These are phyloP conservation scores for Nasonia longicornis DNA, from an alignment of 1,140 invertebrate genomes.

Conservation along the genomic window DNA sequence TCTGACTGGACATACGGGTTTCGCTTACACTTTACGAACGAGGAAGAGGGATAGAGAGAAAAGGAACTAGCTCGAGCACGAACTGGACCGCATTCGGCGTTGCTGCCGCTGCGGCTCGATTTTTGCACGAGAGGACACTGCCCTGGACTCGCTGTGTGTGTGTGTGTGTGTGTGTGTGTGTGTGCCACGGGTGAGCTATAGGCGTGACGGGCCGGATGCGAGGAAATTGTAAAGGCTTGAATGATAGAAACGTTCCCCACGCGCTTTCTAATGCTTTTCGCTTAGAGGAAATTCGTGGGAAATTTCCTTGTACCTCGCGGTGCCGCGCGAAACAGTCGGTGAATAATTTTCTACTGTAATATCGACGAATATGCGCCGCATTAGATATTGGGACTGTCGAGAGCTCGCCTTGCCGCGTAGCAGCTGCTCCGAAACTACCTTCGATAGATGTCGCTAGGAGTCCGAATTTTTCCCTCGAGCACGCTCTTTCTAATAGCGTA, in stretches of 20 bases:
- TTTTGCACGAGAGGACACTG: not conserved
- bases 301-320: no score
- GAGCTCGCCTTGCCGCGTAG: no score
- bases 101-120: not conserved
- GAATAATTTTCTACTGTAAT: no score
- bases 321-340: not conserved
- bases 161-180: not conserved
- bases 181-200: no score
- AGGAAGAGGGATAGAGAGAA: not conserved
- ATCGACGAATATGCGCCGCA: no score
- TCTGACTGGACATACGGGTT: constrained; percentile 57
- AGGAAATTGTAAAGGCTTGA: not conserved
- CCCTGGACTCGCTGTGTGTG: not conserved
- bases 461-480: not conserved
- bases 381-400: no score
- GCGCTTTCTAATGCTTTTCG: not conserved
- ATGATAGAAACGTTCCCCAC: not conserved
- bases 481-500: no score
- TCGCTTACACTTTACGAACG: constrained; percentile 34
- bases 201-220: not conserved
- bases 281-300: not conserved
- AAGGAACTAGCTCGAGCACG: not conserved
- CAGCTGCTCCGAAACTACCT: not conserved
- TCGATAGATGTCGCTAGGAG: constrained; percentile 33
- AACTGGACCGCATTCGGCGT: constrained; percentile 5